Evolutionary conservation across 2,113 vertebrate genomes (phyloP), one percentile per base, ranked within the genome.

Genomic region (Colossoma macropomum): DNA sequence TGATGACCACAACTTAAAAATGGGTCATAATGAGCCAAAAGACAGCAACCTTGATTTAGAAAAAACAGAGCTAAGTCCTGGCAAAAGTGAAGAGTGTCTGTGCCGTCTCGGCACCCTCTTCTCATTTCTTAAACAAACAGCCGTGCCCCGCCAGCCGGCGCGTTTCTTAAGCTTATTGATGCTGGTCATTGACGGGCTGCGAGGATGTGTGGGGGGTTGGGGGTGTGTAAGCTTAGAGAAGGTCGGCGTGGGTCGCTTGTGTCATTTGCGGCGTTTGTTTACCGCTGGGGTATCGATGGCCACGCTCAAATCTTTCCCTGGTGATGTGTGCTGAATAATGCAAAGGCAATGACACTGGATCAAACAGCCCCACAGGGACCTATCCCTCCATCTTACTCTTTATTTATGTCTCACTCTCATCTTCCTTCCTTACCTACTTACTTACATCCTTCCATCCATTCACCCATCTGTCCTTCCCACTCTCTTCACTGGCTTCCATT

Each of bases 251-350:
- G 90, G 92, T 93, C 90, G 88, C 77, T 54, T 16, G 79, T 89
- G 91, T 93, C 91, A 91, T 88, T 88, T 88, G 88, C 83, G 80
- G 78, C n/a, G 83, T 81, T 91, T 94, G 92, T 94, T 94, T 94
- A 94, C 92, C 87, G 54, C 85, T 80, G 88, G 87, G 87, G 79
- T 83, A 90, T 92, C 91, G 90, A 88, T 84, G 87, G 84, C 84
- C 81, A 76, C 79, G 87, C 84, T 90, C 83, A 87, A 87, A 86
- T 84, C 89, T 81, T 87, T 52, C 88, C 88, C 89, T 88, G 90
- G 90, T 85, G 89, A 87, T 83, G 82, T 27, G 81, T 75, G 77
- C 86, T 93, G 92, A 93, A 94, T 94, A 94, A 94, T 93, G 91
- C 90, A 93, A 79, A 83, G 92, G 91, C 79, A 78, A 84, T 82